Evolutionary conservation across 2,797 vertebrate species (phyloP).

Genomic region (Schizopygopsis malacanthus): DNA sequence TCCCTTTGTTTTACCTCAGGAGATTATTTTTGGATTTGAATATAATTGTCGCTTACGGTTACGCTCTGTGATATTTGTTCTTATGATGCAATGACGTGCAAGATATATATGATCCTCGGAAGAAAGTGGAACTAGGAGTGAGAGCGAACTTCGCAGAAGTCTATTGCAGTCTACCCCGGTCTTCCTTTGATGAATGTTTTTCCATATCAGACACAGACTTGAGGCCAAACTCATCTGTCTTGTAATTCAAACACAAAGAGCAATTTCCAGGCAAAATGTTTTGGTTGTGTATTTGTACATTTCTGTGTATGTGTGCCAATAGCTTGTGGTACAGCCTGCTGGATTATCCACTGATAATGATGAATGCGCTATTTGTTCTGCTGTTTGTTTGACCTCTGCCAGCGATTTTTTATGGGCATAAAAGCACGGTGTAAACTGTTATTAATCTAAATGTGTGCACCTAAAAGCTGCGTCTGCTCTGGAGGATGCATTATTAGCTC

Average conservation of each 20-base stretch:
- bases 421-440: neutral
- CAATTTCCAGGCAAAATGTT: conserved; percentile 11
- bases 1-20: conserved; percentile 3
- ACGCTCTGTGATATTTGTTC: conserved; percentile 28
- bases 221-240: conserved; percentile 36
- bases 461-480: neutral
- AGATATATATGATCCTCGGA: conserved; percentile 20
- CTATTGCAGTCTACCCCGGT: neutral
- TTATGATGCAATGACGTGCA: conserved; percentile 43
- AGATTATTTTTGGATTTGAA: conserved; percentile 38
- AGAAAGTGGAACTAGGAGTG: conserved; percentile 19
- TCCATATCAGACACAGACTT: conserved; percentile 33
- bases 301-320: neutral
- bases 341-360: conserved; percentile 30
- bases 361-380: conserved; percentile 26
- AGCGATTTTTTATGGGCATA: neutral
- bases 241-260: conserved; percentile 14
- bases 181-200: conserved; percentile 31
- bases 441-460: neutral
- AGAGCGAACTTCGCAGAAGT: conserved; percentile 6
- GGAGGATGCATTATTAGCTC: conserved; percentile 13
- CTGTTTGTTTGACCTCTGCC: conserved; percentile 30
- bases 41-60: conserved; percentile 32
- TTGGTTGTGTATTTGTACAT: conserved; percentile 24
- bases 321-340: neutral